A percentile compares a stretch with the other conserved stretches of the same genome.
These are phyloP conservation scores for Parthenolecanium corni DNA, from an alignment of 2,888 invertebrate genomes.

Conservation along the genomic window DNA sequence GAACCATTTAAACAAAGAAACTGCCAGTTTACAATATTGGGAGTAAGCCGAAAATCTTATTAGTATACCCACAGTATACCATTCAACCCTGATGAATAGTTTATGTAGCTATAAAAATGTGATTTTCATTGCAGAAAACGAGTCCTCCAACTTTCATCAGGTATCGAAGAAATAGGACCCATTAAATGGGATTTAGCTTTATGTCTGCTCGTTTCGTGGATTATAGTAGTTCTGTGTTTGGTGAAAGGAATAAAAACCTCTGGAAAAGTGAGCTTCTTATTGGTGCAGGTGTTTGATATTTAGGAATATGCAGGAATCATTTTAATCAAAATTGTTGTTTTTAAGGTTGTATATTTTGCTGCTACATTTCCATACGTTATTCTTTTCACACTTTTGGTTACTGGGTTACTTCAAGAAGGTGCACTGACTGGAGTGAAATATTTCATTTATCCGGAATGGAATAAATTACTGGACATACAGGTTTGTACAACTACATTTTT, in stretches of 20 bases:
- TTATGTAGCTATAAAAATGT: not conserved
- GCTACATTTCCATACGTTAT: conserved; percentile 75
- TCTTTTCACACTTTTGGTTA: conserved; percentile 58
- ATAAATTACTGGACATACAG: conserved; percentile 54
- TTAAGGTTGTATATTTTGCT: conserved; percentile 63
- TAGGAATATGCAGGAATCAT: too few relatives aligned
- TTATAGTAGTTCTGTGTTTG: conserved; percentile 55
- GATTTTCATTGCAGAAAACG: conserved; percentile 51
- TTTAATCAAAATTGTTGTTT: not conserved
- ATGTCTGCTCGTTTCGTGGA: conserved; percentile 56
- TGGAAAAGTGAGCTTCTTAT: conserved; percentile 48
- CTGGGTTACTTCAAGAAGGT: conserved; percentile 45
- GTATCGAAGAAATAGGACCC: conserved; percentile 60
- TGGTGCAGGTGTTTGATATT: too few relatives aligned
- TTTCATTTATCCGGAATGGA: conserved; percentile 70
- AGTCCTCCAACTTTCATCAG: conserved; percentile 61
- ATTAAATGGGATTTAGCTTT: conserved; percentile 62
- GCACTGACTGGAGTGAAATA: conserved; percentile 61
- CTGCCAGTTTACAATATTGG: conserved; percentile 39
- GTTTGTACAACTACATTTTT: too few relatives aligned
- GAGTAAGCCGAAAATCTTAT: conserved; percentile 38
- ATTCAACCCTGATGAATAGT: not conserved
- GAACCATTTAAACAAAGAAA: conserved; percentile 33
- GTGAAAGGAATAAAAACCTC: conserved; percentile 63
- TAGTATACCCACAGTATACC: not conserved